phyloP scores from a whole-genome alignment of 30 jellyfish, hydroid and myxozoan genomes.

The Pelagia noctiluca region DNA sequence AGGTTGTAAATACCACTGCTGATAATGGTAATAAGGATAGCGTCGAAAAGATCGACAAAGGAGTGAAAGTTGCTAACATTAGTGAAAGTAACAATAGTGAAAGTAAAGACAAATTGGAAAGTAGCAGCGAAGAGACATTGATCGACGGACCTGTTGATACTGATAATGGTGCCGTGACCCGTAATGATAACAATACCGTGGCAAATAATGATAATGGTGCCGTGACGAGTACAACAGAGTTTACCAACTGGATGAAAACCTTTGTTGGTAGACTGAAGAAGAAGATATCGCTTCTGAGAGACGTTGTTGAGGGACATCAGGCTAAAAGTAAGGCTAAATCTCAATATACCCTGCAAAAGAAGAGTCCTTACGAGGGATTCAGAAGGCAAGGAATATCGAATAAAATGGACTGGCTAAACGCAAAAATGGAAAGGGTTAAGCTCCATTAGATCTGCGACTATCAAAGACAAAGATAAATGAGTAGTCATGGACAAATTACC shows the following conservation, averaged over 20 bases:
- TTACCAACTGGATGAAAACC: constrained; percentile 9
- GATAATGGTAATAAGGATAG: neutral
- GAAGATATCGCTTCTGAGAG: constrained; percentile 37
- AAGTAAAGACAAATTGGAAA: neutral
- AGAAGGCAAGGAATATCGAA: neutral
- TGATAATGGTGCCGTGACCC: neutral
- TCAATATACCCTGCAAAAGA: neutral
- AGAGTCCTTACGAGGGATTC: constrained; percentile 57
- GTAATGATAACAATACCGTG: constrained; percentile 1
- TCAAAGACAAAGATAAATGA: neutral
- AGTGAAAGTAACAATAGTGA: constrained; percentile 19
- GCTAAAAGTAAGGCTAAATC: neutral
- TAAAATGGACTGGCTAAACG: neutral
- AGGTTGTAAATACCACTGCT: neutral
- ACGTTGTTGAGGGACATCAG: constrained; percentile 27
- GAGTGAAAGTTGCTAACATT: neutral
- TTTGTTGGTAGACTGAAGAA: constrained; percentile 36
- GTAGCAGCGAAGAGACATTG: neutral
- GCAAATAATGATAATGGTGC: neutral
- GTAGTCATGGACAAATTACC: no score
- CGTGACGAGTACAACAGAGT: neutral
- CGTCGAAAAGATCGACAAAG: neutral
- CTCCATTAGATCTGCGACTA: neutral
- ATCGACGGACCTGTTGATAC: neutral
- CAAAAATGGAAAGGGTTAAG: neutral